A percentile compares a stretch with the other conserved stretches of the same genome.
Evolutionary conservation across 2,113 vertebrate species (phyloP).

Genomic region (Amphilophus citrinellus): DNA sequence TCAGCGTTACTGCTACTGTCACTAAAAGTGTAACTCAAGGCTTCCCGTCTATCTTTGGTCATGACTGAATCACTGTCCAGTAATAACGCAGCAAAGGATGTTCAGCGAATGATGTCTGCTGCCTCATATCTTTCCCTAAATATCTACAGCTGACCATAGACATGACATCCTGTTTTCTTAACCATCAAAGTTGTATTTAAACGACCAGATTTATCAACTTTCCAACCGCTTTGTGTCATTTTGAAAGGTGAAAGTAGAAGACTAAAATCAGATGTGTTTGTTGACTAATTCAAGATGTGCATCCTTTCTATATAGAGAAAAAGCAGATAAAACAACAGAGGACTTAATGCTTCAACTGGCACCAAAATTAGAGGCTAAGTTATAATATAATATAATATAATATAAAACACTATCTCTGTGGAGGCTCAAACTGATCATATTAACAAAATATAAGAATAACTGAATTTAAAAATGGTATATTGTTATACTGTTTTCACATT

Average conservation of each 20-base stretch:
- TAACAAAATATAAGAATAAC: neutral
- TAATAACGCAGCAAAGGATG: conserved; percentile 11
- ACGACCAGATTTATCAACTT: conserved; percentile 5
- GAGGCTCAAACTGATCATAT: neutral
- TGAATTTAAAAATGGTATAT: neutral
- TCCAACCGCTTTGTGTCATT: neutral
- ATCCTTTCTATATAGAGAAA: neutral
- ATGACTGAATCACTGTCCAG: conserved; percentile 13
- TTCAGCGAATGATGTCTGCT: conserved; percentile 19
- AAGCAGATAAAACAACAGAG: neutral
- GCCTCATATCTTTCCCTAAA: conserved; percentile 6
- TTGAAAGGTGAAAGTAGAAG: conserved; percentile 13
- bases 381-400: neutral
- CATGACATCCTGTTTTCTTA: conserved; percentile 29
- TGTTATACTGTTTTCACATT: neutral
- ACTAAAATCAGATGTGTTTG: conserved; percentile 12
- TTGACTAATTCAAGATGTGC: neutral
- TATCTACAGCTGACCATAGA: neutral
- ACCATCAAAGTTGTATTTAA: conserved; percentile 21
- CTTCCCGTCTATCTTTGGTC: conserved; percentile 29
- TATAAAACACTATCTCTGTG: neutral
- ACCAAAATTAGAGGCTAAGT: neutral
- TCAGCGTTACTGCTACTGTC: neutral
- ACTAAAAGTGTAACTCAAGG: conserved; percentile 36
- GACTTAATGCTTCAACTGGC: neutral